A percentile compares a stretch with the other conserved stretches of the same genome.
Conservation (phyloP, 2,888 invertebrate genomes). For the Psylliodes chrysocephalus region DNA sequence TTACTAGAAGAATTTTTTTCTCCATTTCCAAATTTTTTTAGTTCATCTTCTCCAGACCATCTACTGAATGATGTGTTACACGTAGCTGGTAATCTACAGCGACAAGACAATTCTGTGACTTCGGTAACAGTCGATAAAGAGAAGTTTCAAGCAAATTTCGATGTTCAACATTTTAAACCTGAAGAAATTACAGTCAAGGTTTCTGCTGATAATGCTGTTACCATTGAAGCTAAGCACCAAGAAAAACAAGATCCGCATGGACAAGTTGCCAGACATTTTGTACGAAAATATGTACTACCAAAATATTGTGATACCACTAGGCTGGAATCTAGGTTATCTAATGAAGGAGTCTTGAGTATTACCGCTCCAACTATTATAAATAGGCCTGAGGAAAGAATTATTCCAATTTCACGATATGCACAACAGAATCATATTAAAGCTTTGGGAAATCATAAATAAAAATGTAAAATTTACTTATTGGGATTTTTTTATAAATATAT, state of each 20-base stretch:
- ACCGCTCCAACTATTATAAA: constrained; percentile 28
- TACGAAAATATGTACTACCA: constrained; percentile 35
- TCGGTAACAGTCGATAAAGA: constrained; percentile 32
- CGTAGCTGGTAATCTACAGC: neutral
- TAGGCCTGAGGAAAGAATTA: constrained; percentile 18
- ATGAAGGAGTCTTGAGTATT: constrained; percentile 35
- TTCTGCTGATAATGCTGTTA: constrained; percentile 30
- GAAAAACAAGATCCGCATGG: constrained; percentile 40
- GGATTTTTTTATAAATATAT: too few species aligned
- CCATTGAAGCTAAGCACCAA: constrained; percentile 38
- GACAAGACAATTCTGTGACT: neutral
- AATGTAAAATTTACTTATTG: too few species aligned
- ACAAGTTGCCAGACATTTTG: constrained; percentile 37
- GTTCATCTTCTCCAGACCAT: neutral
- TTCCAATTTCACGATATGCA: constrained; percentile 32
- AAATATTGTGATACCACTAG: constrained; percentile 29
- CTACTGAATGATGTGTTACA: neutral
- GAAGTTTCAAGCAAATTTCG: constrained; percentile 39
- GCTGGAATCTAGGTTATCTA: constrained; percentile 36
- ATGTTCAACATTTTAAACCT: constrained; percentile 41
- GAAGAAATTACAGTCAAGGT: constrained; percentile 38
- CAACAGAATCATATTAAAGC: too few species aligned
- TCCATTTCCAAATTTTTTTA: neutral
- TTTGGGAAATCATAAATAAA: too few species aligned
- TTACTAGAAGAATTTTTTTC: neutral